phyloP scores from a whole-genome alignment of 2,113 vertebrate genomes.

The Oreochromis niloticus region DNA sequence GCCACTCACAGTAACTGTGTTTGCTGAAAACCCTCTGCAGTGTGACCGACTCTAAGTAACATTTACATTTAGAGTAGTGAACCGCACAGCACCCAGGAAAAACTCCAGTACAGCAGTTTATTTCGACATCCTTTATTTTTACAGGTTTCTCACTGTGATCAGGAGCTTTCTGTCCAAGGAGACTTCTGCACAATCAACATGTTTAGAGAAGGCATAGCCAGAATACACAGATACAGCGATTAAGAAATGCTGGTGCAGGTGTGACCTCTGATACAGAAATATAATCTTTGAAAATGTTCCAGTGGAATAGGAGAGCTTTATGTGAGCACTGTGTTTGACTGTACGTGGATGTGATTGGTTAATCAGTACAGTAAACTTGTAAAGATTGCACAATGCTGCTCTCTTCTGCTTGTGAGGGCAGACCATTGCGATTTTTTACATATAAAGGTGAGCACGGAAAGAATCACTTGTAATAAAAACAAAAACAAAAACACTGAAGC shows the following conservation, averaged over 20 bases:
- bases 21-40: neutral
- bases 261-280: neutral
- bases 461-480: neutral
- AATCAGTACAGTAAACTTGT: neutral
- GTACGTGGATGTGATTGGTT: neutral
- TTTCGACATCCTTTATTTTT: neutral
- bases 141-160: neutral
- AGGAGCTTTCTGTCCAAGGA: neutral
- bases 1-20: neutral
- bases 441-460: neutral
- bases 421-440: neutral
- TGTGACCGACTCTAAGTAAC: neutral
- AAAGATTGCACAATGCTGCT: neutral
- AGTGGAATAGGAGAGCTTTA: neutral
- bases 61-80: neutral
- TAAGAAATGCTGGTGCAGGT: neutral
- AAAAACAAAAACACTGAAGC: accelerated
- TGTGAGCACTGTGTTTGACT: neutral
- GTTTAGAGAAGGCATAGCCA: neutral
- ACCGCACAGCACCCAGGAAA: neutral
- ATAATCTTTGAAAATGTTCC: neutral
- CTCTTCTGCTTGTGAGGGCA: neutral
- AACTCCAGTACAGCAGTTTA: neutral
- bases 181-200: neutral
- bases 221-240: neutral